Conservation (phyloP, 1,140 invertebrate species). For the Ylistrum balloti region DNA sequence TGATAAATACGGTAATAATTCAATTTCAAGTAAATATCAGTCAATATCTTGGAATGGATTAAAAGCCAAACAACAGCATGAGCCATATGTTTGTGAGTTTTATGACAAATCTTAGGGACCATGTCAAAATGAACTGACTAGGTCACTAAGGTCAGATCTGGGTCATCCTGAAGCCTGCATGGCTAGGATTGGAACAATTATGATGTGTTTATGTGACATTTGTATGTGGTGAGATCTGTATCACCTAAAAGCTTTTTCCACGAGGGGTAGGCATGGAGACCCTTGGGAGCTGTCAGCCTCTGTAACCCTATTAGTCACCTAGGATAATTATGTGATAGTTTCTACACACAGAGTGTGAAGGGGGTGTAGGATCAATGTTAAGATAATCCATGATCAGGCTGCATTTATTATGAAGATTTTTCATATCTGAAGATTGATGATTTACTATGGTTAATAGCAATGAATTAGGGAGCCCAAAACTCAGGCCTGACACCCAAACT, state of each 20-base stretch:
- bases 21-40: not conserved
- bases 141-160: conserved; percentile 28
- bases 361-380: no score
- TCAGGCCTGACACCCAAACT: no score
- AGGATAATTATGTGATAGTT: not conserved
- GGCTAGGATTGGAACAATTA: not conserved
- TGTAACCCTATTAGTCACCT: not conserved
- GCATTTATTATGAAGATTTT: no score
- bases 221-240: conserved; percentile 4
- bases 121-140: not conserved
- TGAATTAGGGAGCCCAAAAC: no score
- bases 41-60: not conserved
- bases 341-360: not conserved
- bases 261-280: not conserved
- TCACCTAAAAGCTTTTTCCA: not conserved
- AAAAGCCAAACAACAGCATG: not conserved
- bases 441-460: no score
- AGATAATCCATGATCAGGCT: no score
- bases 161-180: not conserved
- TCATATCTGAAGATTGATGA: no score
- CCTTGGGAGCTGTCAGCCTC: not conserved
- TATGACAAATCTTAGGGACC: not conserved
- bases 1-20: not conserved
- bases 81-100: not conserved
- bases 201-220: conserved; percentile 13